Base-by-base conservation (phyloP, 2,113 vertebrate species). In the Oostethus manadensis region DNA sequence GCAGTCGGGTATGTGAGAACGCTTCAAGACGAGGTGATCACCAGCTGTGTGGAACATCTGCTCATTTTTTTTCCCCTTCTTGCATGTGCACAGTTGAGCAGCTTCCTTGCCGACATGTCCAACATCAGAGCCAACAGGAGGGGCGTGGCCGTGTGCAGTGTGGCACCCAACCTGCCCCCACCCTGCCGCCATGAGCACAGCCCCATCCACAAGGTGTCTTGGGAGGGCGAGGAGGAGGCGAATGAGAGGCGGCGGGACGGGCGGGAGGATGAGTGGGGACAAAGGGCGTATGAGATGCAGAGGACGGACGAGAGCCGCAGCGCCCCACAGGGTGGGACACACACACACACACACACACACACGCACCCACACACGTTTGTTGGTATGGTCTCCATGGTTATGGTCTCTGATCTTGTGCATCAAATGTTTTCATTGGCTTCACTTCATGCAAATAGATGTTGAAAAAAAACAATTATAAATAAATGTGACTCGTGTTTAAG, bases 71-170 rank as follows among this genome's bases (percentile, higher is more conserved):
- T 13, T 7, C 58, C 16, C 46, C 49, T 49, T 46, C 18, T 23
- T 63, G 29, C 3, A 0, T 77, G 10, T 57, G 51, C 89, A 49
- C 92, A 95, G 86, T 85, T 97, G 88, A 94, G 92, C 9, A 96
- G 93, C 0, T 98, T 98, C 66, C 93, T 94, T 68, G 90, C 93
- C 0, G 94, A 97, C 68, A 86, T 88, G 3, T 92, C 92, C 0
- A 92, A 90, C 57, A 89, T 94, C 57, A 83, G 95, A 15, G 90
- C 92, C 0, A 90, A 89, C 0, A 90, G 94, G 62, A 88, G 93
- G 13, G 95, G 93, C 0, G 90, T 99, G n/a, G 95, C 95, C 0
- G 94, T 98, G 64, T 98, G 97, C 85, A 98, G 96, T 0, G 96
- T 98, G 72, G 95, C 95, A 5, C 95, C 97, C 63, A 98, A 98